Conservation (phyloP, 2,888 invertebrate species). For the Dasysyrphus albostriatus region DNA sequence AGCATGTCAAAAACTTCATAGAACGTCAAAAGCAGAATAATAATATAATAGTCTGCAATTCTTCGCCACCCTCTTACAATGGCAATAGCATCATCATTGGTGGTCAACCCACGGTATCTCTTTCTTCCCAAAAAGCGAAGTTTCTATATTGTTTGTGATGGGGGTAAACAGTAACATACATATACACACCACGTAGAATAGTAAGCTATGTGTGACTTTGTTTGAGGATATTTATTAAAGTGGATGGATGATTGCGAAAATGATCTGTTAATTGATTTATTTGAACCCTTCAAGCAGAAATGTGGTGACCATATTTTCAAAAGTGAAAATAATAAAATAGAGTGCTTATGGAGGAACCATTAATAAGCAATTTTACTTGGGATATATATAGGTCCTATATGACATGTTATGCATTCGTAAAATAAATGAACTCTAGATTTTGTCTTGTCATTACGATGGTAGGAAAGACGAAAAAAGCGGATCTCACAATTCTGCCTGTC, state of each 20-base stretch:
- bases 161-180: slow-evolving; percentile 15
- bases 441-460: too few relatives aligned
- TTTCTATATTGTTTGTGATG: slow-evolving; percentile 48
- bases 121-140: background rate
- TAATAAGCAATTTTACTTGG: too few relatives aligned
- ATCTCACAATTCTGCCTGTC: too few relatives aligned
- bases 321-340: background rate
- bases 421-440: too few relatives aligned
- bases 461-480: too few relatives aligned
- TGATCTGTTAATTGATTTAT: slow-evolving; percentile 47
- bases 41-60: slow-evolving; percentile 9
- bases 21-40: slow-evolving; percentile 53
- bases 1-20: slow-evolving; percentile 52
- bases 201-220: background rate
- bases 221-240: background rate
- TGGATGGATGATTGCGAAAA: slow-evolving; percentile 35
- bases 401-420: too few relatives aligned
- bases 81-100: background rate
- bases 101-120: slow-evolving; percentile 25
- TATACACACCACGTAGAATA: background rate
- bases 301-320: background rate
- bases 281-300: background rate
- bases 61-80: background rate
- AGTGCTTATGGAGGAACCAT: too few relatives aligned
- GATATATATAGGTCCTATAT: too few relatives aligned